phyloP scores from a whole-genome alignment of 2,888 invertebrate species.

The Acanthosoma haemorrhoidale region DNA sequence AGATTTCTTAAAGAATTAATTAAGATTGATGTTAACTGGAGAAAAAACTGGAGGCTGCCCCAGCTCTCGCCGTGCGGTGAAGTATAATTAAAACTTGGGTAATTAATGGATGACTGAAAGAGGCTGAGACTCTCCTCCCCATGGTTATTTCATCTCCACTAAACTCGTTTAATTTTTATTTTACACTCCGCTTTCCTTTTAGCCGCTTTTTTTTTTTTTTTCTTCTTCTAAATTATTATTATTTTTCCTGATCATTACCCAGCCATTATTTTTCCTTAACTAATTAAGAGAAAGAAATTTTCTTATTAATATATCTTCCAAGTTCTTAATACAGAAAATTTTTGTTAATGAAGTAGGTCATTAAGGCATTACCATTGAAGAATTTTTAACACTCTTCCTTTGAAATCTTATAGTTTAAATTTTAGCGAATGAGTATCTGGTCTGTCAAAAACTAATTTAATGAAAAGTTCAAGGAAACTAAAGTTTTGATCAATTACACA shows the following conservation, averaged over 20 bases:
- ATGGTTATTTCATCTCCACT: constrained; percentile 30
- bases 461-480: no score
- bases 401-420: no score
- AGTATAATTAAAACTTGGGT: constrained; percentile 38
- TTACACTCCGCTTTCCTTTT: constrained; percentile 15
- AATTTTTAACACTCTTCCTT: no score
- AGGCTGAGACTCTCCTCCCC: constrained; percentile 10
- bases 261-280: neutral
- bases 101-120: constrained; percentile 33
- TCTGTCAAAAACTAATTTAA: no score
- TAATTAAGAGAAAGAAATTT: no score
- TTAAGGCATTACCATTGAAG: no score
- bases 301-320: no score
- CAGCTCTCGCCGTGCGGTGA: constrained; percentile 31
- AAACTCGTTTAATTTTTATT: constrained; percentile 30
- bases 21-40: constrained; percentile 39
- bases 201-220: neutral
- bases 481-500: no score
- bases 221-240: constrained; percentile 4
- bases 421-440: no score
- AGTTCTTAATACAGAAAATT: no score
- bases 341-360: no score
- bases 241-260: constrained; percentile 17
- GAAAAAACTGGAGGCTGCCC: constrained; percentile 20
- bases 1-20: constrained; percentile 38